Evolutionary conservation across 2,797 vertebrate genomes (phyloP).

Genomic region (Podarcis siculus): DNA sequence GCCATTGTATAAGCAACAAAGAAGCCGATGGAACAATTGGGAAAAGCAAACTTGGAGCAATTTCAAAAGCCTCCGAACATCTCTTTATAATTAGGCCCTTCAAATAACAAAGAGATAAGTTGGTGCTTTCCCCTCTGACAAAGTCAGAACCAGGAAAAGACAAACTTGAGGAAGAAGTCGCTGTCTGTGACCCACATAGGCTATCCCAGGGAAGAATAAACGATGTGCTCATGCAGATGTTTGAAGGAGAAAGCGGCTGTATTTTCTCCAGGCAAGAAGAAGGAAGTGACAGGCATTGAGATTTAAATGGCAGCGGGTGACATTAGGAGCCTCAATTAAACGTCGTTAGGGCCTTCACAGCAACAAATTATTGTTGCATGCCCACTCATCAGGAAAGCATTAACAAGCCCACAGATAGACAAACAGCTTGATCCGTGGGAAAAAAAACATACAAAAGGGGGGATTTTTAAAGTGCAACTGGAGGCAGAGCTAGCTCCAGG

Average conservation of each 20-base stretch:
- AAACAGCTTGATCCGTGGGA: conserved; percentile 46
- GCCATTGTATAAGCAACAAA: background rate
- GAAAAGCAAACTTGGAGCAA: background rate
- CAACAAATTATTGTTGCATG: conserved; percentile 69
- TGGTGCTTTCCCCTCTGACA: background rate
- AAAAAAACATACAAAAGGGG: background rate
- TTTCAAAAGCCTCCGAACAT: background rate
- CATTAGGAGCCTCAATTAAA: conserved; percentile 72
- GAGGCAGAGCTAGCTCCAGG: background rate
- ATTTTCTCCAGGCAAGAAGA: conserved; percentile 55
- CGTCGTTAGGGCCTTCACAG: conserved; percentile 65
- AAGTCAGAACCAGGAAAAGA: conserved; percentile 44
- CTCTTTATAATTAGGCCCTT: background rate
- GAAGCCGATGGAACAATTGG: background rate
- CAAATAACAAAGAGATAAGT: conserved; percentile 13
- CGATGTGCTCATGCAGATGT: conserved; percentile 56
- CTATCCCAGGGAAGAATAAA: conserved; percentile 44
- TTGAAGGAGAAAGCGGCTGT: conserved; percentile 55
- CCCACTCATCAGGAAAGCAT: conserved; percentile 67
- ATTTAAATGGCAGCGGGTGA: conserved; percentile 70
- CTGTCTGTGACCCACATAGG: conserved; percentile 53
- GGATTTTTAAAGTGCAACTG: background rate
- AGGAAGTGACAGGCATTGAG: conserved; percentile 67
- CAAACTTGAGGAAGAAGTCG: conserved; percentile 53
- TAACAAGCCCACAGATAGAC: conserved; percentile 66